Base-by-base conservation (phyloP, 2,888 invertebrate species). In the Pseudoips prasinana region DNA sequence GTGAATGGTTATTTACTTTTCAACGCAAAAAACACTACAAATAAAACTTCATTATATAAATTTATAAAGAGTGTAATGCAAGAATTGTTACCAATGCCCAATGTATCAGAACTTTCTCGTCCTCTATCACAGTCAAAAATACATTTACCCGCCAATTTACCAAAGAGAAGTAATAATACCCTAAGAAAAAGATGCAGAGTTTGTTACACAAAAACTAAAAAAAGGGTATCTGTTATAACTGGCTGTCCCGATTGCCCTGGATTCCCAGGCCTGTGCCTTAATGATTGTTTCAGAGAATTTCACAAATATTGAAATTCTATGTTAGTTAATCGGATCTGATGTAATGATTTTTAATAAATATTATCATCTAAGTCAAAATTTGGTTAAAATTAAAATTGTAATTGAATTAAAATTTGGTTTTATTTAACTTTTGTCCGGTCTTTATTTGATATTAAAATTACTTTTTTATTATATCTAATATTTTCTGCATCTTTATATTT, bases 211-310 rank as follows among this genome's bases (percentile, higher is more conserved):
- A 44, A 38, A 38, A 42, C 38, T 25, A 39, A 39, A 34, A 33
- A 39, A 38, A 29, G 34, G 29, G 31, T 32, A 10, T 22, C 28
- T 22, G 42, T 42, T 30, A 28, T 38, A 34, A 20, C 14, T 42
- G 39, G 39, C 28, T 42, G 40, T 41, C 37, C 37, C 29, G 42
- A 39, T 42, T 42, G 42, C 34, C 42, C 38, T 22, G 33, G 38
- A 33, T 33, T 38, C 39, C 39, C 42, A 42, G 42, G 42, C 25
- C 33, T 42, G 25, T 42, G 42, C 31, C 38, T 42, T 22, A 34
- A 29, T 29, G 19, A 28, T 19, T 42, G 41, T 37, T 42, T 42
- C 31, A 30, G 38, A 25, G 33, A 42, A 33, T 38, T 30, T 31
- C 41, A 38, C 33, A 38, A 38, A 37, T 41, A 41, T 37, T 37